phyloP scores from a whole-genome alignment of 2,888 invertebrate species.

The Patella depressa region DNA sequence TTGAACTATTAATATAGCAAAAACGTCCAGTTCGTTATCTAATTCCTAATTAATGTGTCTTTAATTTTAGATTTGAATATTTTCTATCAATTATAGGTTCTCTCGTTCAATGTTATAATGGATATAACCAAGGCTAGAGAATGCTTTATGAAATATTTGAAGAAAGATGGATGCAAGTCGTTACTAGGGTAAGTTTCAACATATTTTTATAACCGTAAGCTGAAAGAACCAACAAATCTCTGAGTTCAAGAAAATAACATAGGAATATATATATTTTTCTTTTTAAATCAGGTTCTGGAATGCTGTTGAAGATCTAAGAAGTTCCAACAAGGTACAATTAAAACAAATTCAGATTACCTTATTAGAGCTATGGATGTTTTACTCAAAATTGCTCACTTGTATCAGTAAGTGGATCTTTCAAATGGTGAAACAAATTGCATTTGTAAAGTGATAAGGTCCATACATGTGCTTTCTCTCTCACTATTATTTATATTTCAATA shows the following conservation, averaged over 20 bases:
- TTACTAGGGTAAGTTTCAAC: slow-evolving; percentile 75
- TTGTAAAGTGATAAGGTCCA: too few species aligned
- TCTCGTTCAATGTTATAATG: slow-evolving; percentile 63
- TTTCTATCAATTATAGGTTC: slow-evolving; percentile 46
- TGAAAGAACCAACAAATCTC: too few species aligned
- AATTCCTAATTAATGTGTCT: too few species aligned
- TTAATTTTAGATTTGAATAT: background rate
- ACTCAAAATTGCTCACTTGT: too few species aligned
- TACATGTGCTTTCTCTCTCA: too few species aligned
- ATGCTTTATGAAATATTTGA: slow-evolving; percentile 85
- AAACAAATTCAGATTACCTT: background rate
- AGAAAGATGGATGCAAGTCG: slow-evolving; percentile 87
- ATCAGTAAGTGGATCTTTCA: too few species aligned
- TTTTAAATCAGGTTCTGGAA: slow-evolving; percentile 79
- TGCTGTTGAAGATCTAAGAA: slow-evolving; percentile 86
- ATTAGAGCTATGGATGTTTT: too few species aligned
- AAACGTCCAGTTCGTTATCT: too few species aligned
- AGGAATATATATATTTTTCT: slow-evolving; percentile 19
- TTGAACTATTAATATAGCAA: too few species aligned
- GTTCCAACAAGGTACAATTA: slow-evolving; percentile 62
- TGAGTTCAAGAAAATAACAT: background rate
- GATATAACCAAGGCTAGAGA: slow-evolving; percentile 54
- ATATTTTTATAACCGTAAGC: background rate
- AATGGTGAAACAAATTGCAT: too few species aligned
- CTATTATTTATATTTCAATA: too few species aligned